Evolutionary conservation across 1,140 invertebrate species (phyloP).

Genomic region (Philopotamus ludificatus): DNA sequence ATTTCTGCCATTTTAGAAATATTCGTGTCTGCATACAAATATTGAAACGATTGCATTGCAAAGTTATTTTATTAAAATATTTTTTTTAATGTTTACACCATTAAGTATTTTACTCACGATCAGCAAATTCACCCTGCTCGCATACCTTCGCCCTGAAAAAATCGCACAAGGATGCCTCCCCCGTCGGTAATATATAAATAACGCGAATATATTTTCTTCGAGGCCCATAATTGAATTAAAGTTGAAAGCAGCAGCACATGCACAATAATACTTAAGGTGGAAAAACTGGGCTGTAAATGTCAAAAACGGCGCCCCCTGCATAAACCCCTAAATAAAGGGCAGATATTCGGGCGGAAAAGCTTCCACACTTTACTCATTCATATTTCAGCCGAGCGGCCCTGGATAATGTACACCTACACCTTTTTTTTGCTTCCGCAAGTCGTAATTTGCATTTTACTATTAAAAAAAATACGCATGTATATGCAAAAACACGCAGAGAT

Average conservation of each 20-base stretch:
- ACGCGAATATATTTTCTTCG: background rate
- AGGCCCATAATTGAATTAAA: background rate
- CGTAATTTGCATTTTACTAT: no score
- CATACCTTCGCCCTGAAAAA: no score
- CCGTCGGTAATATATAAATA: background rate
- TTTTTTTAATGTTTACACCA: background rate
- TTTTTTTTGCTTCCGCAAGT: no score
- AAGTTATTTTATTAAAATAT: background rate
- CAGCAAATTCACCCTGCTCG: no score
- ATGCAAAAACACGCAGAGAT: no score
- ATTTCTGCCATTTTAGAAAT: slow-evolving; percentile 10
- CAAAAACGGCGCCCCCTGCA: background rate
- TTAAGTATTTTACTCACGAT: background rate
- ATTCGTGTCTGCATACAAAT: slow-evolving; percentile 12
- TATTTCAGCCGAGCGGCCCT: slow-evolving; percentile 9
- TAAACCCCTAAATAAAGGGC: background rate
- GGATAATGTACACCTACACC: no score
- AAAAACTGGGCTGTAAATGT: background rate
- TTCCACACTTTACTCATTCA: background rate
- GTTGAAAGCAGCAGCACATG: background rate
- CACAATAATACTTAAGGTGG: no score
- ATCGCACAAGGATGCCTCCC: no score
- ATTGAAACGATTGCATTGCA: background rate
- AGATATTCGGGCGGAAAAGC: background rate
- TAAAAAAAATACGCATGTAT: no score